Base-by-base conservation (phyloP, 2,797 vertebrate species). In the Thamnophis elegans region DNA sequence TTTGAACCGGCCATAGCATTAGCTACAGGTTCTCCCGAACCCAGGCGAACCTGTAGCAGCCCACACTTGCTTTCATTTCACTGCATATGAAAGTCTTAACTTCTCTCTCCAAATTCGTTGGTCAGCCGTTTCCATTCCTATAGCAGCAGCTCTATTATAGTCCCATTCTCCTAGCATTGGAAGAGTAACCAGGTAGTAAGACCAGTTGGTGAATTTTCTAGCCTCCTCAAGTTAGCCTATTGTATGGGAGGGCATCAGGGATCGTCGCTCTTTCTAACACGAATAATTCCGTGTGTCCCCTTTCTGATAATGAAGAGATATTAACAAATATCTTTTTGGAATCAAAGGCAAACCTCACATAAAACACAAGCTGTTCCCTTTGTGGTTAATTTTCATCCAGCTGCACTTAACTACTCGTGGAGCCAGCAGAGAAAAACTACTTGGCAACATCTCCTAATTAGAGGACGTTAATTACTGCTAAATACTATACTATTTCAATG, bases 301-400 rank as follows among this genome's bases (percentile, higher is more conserved):
- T 95, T 96, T 96, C 94, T 95, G 93, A 95, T 96, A 95, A 96
- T 95, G 97, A 96, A 94, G 93, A 95, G 96, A 95, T 95, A 96
- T 86, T 87, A 94, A 96, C 94, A 95, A 97, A 96, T 97, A 96
- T 95, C 96, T 97, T 96, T 60, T 88, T 97, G 97, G 97, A 97
- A 97, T 97, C 96, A 97, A 97, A 97, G 94, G 96, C 95, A 97
- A 97, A 96, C 96, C 97, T 97, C 97, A 96, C 96, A 97, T 97
- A 97, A 97, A 97, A 97, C 95, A 96, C 96, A 97, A 97, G 96
- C 97, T 97, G 97, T 96, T 97, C 95, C 96, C 96, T 97, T 97
- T 97, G 97, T 97, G 97, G 96, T 96, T 97, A 96, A 97, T 97
- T 97, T 96, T 96, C 96, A 97, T 97, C 97, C 97, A 98, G 97